Conservation (phyloP, 2,888 invertebrate species). For the Cryptops parisi region DNA sequence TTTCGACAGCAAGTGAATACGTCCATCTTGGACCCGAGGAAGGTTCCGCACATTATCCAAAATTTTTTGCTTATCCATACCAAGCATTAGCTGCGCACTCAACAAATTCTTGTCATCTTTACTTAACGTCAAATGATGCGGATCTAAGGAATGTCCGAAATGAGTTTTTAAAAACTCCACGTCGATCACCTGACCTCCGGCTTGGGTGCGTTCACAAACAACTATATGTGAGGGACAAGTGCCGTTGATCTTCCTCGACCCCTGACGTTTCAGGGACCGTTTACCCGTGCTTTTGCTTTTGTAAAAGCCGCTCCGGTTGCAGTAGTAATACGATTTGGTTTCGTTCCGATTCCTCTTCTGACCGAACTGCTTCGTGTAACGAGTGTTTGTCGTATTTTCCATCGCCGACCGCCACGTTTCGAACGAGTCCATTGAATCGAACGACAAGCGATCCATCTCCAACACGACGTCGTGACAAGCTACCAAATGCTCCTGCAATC, state of each 20-base stretch:
- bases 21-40: no score
- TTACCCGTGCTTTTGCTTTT: background rate
- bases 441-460: no score
- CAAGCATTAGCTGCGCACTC: no score
- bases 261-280: background rate
- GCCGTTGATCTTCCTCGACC: slow-evolving; percentile 7
- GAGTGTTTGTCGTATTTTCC: background rate
- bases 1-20: no score
- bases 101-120: no score
- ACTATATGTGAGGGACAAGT: slow-evolving; percentile 3
- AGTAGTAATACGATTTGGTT: background rate
- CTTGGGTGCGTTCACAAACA: background rate
- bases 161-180: slow-evolving; percentile 9
- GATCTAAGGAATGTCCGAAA: background rate
- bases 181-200: background rate
- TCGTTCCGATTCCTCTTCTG: no score
- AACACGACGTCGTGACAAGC: no score
- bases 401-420: no score
- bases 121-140: background rate
- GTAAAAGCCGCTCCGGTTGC: background rate
- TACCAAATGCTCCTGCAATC: no score
- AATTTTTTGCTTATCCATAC: no score
- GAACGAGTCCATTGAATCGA: no score
- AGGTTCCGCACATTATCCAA: no score
- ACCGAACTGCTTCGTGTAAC: background rate